Conservation (phyloP, 2,797 vertebrate species). For the Pelodytes ibericus region DNA sequence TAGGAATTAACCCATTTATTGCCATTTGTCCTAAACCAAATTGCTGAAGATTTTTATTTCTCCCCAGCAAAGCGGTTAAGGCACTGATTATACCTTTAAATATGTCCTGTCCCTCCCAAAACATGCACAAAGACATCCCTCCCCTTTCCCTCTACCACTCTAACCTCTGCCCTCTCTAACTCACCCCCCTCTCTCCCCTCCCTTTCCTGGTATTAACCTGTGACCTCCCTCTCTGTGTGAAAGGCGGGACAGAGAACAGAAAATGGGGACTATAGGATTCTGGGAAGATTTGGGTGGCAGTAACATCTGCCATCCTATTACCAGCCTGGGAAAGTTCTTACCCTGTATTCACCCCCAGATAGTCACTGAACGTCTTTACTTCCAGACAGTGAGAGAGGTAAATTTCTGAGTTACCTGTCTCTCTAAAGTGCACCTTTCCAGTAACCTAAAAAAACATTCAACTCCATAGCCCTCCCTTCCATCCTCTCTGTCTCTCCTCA, state of each 20-base stretch:
- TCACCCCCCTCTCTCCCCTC: slow-evolving; percentile 34
- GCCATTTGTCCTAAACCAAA: background rate
- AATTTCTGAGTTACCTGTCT: background rate
- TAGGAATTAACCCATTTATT: background rate
- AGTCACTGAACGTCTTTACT: background rate
- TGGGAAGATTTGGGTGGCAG: slow-evolving; percentile 40
- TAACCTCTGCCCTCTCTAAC: slow-evolving; percentile 53
- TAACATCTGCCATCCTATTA: slow-evolving; percentile 52
- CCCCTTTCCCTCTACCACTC: slow-evolving; percentile 30
- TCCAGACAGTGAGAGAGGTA: background rate
- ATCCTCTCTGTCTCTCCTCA: background rate
- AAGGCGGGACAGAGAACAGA: slow-evolving; percentile 30
- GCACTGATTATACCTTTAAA: slow-evolving; percentile 2
- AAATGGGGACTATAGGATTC: slow-evolving; percentile 31
- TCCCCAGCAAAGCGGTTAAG: background rate
- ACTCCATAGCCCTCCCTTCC: background rate
- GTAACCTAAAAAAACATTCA: background rate
- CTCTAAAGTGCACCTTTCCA: background rate
- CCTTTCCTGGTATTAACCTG: slow-evolving; percentile 52
- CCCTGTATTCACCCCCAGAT: slow-evolving; percentile 37
- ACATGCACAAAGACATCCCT: slow-evolving; percentile 14
- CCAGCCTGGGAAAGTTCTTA: slow-evolving; percentile 49
- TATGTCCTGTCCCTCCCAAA: slow-evolving; percentile 7
- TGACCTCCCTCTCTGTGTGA: slow-evolving; percentile 47
- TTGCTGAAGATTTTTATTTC: background rate